Evolutionary conservation across 2,113 vertebrate genomes (phyloP), one percentile per base, ranked within the genome.

Genomic region (Aphyosemion australe): DNA sequence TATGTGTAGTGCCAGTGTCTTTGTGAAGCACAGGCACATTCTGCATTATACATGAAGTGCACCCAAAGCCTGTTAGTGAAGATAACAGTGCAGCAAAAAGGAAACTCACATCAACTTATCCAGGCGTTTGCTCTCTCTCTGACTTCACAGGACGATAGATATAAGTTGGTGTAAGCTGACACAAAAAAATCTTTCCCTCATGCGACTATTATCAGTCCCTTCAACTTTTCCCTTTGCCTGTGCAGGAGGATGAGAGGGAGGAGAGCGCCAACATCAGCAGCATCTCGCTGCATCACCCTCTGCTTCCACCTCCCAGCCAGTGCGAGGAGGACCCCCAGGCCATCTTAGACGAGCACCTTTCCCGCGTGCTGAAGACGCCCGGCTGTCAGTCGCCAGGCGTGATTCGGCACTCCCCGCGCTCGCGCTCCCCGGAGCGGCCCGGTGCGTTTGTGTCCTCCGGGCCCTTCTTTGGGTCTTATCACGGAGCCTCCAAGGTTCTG

Each of bases 321-420:
- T 94, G 92, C 0, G 95, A 99, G 69, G 97, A 99, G 11, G 97
- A 99, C 79, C 95, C 97, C 0, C 97, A 99, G 89, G 95, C 96
- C 8, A 99, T 99, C 73, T 89, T 99, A 65, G 97, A 99, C 0
- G 96, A 99, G 81, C 97, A 99, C 82, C 92, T 99, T 3, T 98
- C 96, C 6, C 92, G 97, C 0, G 97, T 99, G 67, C 93, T 99
- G 60, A 95, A 96, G 93, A 98, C 97, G 1, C 97, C 97, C 0
- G 95, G 96, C 69, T 97, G 96, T 90, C 97, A 97, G 80, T 99
- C 97, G 0, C 97, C 96, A 0, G 94, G 95, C 1, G 46, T 95
- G 80, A 91, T 90, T 8, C 91, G 93, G 32, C 93, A 95, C 61
- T 96, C 95, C 0, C 95, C 96, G 0, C 95, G 95, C 0, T 82